phyloP scores from a whole-genome alignment of 2,797 vertebrate genomes.

The Poeciliopsis turneri region DNA sequence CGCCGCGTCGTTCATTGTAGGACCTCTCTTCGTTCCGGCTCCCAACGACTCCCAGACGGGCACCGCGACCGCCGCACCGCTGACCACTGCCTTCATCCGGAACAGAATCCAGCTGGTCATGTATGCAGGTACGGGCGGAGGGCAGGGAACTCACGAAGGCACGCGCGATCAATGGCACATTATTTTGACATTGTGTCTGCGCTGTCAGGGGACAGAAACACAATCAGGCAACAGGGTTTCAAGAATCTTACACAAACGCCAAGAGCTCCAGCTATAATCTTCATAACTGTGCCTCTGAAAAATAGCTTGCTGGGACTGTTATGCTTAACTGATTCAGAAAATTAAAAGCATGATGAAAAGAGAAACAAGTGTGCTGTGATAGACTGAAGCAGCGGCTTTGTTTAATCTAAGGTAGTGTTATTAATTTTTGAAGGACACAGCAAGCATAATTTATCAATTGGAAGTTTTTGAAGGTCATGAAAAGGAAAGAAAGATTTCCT shows the following conservation, averaged over 20 bases:
- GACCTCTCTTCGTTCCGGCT: constrained; percentile 91
- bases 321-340: constrained; percentile 84
- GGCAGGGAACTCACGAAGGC: constrained; percentile 16
- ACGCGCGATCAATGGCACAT: constrained; percentile 50
- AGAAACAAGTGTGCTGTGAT: constrained; percentile 53
- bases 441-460: constrained; percentile 14
- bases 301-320: constrained; percentile 65
- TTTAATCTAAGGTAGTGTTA: constrained; percentile 57
- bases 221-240: constrained; percentile 51
- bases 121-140: constrained; percentile 86
- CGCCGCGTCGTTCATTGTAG: constrained; percentile 88
- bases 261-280: constrained; percentile 55
- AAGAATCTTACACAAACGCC: constrained; percentile 36
- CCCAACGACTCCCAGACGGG: constrained; percentile 84
- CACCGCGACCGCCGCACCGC: constrained; percentile 15
- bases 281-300: constrained; percentile 58
- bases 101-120: constrained; percentile 90
- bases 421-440: constrained; percentile 44
- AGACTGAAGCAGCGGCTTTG: constrained; percentile 58
- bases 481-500: neutral
- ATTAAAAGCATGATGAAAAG: constrained; percentile 74
- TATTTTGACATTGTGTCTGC: constrained; percentile 55
- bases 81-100: constrained; percentile 79
- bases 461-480: constrained; percentile 46
- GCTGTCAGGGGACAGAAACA: constrained; percentile 52